Evolutionary conservation across 2,888 invertebrate species (phyloP).

Genomic region (Synergus japonicus): DNA sequence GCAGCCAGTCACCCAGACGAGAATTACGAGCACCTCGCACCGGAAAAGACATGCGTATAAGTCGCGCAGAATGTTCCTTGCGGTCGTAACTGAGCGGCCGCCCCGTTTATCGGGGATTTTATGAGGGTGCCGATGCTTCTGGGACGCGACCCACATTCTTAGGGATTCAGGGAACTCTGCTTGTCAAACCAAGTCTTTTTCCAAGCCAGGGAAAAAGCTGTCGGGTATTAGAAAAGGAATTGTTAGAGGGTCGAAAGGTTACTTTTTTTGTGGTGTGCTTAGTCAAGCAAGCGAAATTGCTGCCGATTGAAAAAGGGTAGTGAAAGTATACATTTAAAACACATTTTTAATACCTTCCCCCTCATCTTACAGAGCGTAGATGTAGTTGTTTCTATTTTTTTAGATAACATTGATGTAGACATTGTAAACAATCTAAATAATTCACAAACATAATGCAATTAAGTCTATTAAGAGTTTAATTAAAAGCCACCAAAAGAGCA

Average conservation of each 20-base stretch:
- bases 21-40: background rate
- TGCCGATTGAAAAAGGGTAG: background rate
- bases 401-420: too few relatives aligned
- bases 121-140: constrained; percentile 62
- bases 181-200: constrained; percentile 46
- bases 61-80: constrained; percentile 4
- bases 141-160: constrained; percentile 62
- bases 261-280: background rate
- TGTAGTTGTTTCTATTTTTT: too few relatives aligned
- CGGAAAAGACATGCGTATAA: constrained; percentile 24
- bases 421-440: too few relatives aligned
- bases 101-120: constrained; percentile 62
- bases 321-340: too few relatives aligned
- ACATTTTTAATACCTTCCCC: too few relatives aligned
- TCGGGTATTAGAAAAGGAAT: background rate
- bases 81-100: constrained; percentile 36
- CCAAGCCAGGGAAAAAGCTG: background rate
- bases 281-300: background rate
- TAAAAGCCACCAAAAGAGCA: background rate
- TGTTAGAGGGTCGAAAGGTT: background rate
- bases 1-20: background rate
- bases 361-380: too few relatives aligned
- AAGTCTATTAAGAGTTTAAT: background rate
- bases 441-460: background rate
- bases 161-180: constrained; percentile 55